Evolutionary conservation across 2,797 vertebrate species (phyloP).

Genomic region (Amblyopsis hoosieri): DNA sequence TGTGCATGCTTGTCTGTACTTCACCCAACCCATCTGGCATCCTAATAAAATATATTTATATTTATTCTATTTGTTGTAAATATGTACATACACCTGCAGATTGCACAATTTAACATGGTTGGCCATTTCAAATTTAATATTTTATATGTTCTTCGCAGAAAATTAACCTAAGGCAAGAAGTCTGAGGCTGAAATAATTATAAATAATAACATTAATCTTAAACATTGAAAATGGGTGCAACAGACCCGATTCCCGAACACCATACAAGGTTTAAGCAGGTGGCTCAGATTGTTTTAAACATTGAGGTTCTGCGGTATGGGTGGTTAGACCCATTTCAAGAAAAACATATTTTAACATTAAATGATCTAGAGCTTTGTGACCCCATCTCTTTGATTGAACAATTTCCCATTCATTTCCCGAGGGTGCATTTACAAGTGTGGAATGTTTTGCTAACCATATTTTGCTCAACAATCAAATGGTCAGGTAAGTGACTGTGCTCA

Average conservation of each 20-base stretch:
- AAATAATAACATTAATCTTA: too few species aligned
- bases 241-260: too few species aligned
- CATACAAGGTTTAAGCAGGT: neutral
- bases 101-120: neutral
- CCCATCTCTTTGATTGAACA: too few species aligned
- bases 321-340: neutral
- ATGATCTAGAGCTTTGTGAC: neutral
- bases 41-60: neutral
- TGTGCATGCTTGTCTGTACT: conserved; percentile 4
- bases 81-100: neutral
- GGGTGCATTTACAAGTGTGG: conserved; percentile 42
- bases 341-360: neutral
- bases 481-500: conserved; percentile 44
- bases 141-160: too few species aligned
- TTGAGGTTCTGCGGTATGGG: neutral
- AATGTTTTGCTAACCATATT: conserved; percentile 37
- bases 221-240: too few species aligned
- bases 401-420: neutral
- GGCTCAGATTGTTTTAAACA: neutral
- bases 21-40: neutral
- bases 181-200: too few species aligned
- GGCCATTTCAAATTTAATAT: too few species aligned
- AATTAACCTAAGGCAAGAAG: too few species aligned
- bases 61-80: conserved; percentile 8
- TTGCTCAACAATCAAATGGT: conserved; percentile 22